Conservation (phyloP, 2,797 vertebrate species). For the Melanotaenia parkinsoni region DNA sequence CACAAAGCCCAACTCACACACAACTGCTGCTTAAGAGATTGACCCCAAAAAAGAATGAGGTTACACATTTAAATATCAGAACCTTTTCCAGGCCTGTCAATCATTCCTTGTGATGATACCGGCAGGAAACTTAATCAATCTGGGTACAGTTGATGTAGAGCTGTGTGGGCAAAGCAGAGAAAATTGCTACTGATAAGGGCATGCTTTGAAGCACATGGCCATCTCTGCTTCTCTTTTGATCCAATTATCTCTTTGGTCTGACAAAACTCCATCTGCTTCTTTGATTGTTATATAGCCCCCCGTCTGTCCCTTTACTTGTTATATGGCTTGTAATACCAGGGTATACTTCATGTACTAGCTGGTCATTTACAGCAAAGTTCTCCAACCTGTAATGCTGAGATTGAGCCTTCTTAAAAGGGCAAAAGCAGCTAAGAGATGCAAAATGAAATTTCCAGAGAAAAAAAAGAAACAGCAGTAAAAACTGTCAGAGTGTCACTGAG, state of each 20-base stretch:
- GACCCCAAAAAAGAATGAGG: slow-evolving; percentile 64
- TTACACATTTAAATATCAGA: slow-evolving; percentile 77
- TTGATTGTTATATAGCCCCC: slow-evolving; percentile 35
- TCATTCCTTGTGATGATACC: slow-evolving; percentile 53
- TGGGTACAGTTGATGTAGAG: slow-evolving; percentile 65
- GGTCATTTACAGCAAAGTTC: slow-evolving; percentile 35
- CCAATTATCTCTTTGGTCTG: slow-evolving; percentile 60
- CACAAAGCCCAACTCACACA: slow-evolving; percentile 27
- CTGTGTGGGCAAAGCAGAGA: slow-evolving; percentile 53
- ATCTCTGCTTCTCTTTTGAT: slow-evolving; percentile 62
- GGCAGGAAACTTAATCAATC: slow-evolving; percentile 56
- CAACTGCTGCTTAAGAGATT: slow-evolving; percentile 55
- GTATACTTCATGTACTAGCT: neutral
- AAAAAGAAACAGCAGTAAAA: slow-evolving; percentile 41
- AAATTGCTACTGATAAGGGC: slow-evolving; percentile 75
- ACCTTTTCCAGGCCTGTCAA: slow-evolving; percentile 75
- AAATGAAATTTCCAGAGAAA: slow-evolving; percentile 44
- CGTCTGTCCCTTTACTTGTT: slow-evolving; percentile 31
- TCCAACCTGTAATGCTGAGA: slow-evolving; percentile 7
- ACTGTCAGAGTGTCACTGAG: slow-evolving; percentile 65
- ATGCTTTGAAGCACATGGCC: slow-evolving; percentile 51
- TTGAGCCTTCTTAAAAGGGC: slow-evolving; percentile 44
- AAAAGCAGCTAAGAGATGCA: slow-evolving; percentile 25
- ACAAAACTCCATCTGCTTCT: slow-evolving; percentile 33
- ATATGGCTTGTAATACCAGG: slow-evolving; percentile 20